Evolutionary conservation across 2,888 invertebrate species (phyloP).

Genomic region (Brassicogethes aeneus): DNA sequence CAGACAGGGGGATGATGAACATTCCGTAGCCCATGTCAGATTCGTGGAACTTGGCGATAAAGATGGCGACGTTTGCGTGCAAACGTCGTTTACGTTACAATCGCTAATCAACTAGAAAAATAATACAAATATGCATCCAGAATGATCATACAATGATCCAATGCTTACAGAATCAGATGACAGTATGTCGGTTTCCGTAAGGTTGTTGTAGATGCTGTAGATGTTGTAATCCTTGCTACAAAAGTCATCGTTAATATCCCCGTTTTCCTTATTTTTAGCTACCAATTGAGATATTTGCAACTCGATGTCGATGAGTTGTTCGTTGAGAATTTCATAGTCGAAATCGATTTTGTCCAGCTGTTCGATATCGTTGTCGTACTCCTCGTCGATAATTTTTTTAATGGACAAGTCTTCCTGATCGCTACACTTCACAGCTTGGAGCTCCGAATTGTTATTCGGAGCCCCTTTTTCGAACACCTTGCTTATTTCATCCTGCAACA

Average conservation of each 20-base stretch:
- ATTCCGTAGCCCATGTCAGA: slow-evolving; percentile 40
- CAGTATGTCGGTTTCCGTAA: slow-evolving; percentile 8
- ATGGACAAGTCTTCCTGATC: no score
- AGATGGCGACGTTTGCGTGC: slow-evolving; percentile 37
- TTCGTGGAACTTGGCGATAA: slow-evolving; percentile 41
- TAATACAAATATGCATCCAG: slow-evolving; percentile 1
- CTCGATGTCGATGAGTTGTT: slow-evolving; percentile 25
- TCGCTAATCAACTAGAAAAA: slow-evolving; percentile 17
- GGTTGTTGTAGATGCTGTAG: slow-evolving; percentile 10
- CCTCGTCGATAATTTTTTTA: no score
- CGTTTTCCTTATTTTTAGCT: slow-evolving; percentile 18
- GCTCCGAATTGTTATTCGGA: slow-evolving; percentile 14
- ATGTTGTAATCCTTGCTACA: slow-evolving; percentile 10
- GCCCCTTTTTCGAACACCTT: slow-evolving; percentile 25
- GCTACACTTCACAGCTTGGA: background rate
- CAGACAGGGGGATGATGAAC: slow-evolving; percentile 34
- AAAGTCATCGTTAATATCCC: slow-evolving; percentile 8
- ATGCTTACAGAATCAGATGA: background rate
- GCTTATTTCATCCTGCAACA: slow-evolving; percentile 31
- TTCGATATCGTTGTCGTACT: slow-evolving; percentile 9
- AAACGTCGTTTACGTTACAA: slow-evolving; percentile 19
- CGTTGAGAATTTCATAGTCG: background rate
- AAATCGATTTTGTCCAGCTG: slow-evolving; percentile 6
- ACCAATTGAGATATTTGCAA: slow-evolving; percentile 26
- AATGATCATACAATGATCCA: background rate